phyloP scores from a whole-genome alignment of 1,140 invertebrate genomes.

The Solenopsis fugax region DNA sequence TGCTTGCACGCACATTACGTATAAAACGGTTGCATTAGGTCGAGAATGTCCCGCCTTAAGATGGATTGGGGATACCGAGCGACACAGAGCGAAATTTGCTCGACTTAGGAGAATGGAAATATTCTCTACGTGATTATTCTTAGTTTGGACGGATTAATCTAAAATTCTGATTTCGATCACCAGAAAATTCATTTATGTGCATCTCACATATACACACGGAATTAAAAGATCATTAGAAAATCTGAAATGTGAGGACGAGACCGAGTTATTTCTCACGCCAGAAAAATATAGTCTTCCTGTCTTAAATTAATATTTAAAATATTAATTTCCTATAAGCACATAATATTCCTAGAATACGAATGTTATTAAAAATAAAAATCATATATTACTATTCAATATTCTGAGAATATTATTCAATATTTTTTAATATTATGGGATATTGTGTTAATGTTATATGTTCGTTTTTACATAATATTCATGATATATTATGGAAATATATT shows the following conservation, averaged over 20 bases:
- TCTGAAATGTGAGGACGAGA: background rate
- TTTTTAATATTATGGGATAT: too few relatives aligned
- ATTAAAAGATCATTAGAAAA: background rate
- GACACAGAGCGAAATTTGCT: background rate
- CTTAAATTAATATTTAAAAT: background rate
- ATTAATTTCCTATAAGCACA: too few relatives aligned
- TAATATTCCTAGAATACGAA: too few relatives aligned
- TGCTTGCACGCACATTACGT: background rate
- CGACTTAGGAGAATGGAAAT: background rate
- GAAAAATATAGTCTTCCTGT: background rate
- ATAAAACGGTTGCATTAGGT: constrained; percentile 38
- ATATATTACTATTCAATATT: too few relatives aligned
- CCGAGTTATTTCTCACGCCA: background rate
- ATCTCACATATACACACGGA: background rate
- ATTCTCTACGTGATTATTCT: constrained; percentile 1
- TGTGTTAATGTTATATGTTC: too few relatives aligned
- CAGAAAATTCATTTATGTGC: background rate
- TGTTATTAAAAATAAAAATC: too few relatives aligned
- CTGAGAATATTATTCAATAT: too few relatives aligned
- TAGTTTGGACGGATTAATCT: background rate
- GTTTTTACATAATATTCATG: too few relatives aligned
- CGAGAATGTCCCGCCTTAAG: constrained; percentile 20
- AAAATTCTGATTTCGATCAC: constrained; percentile 6
- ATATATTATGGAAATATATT: too few relatives aligned
- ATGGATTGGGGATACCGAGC: background rate